These are phyloP conservation scores for Poeciliopsis retropinna DNA, from an alignment of 2,113 vertebrate genomes.

Conservation along the genomic window DNA sequence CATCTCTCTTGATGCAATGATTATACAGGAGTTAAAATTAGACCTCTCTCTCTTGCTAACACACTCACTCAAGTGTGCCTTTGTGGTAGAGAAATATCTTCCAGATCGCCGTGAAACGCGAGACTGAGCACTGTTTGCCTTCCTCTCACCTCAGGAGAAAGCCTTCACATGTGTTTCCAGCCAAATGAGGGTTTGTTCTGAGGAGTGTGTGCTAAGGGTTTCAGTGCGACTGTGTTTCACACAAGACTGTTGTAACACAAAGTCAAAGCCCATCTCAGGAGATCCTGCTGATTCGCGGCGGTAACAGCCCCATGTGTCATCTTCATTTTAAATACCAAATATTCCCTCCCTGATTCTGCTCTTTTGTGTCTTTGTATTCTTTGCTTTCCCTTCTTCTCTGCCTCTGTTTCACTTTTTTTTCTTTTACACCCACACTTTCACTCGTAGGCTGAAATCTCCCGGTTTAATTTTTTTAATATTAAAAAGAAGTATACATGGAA, in stretches of 20 bases:
- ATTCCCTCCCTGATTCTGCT: slow-evolving; percentile 45
- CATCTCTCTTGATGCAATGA: slow-evolving; percentile 36
- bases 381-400: slow-evolving; percentile 10
- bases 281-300: slow-evolving; percentile 41
- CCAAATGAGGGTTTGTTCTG: slow-evolving; percentile 38
- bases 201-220: slow-evolving; percentile 4
- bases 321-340: slow-evolving; percentile 64
- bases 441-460: slow-evolving; percentile 42
- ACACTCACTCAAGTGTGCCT: slow-evolving; percentile 24
- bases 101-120: slow-evolving; percentile 51
- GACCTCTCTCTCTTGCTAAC: slow-evolving; percentile 6
- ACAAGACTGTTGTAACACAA: slow-evolving; percentile 55
- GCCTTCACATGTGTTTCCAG: slow-evolving; percentile 38
- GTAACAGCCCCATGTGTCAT: slow-evolving; percentile 62
- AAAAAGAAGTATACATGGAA: slow-evolving; percentile 13
- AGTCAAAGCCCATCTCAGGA: slow-evolving; percentile 56
- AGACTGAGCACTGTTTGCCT: slow-evolving; percentile 45
- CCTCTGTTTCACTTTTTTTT: slow-evolving; percentile 21
- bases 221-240: slow-evolving; percentile 29
- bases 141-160: slow-evolving; percentile 44
- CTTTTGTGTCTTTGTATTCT: slow-evolving; percentile 48
- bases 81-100: slow-evolving; percentile 33
- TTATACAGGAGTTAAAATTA: slow-evolving; percentile 42
- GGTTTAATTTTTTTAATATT: slow-evolving; percentile 50
- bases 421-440: slow-evolving; percentile 46